Conservation (phyloP, 2,888 invertebrate genomes). For the Linhomoeus sp. region DNA sequence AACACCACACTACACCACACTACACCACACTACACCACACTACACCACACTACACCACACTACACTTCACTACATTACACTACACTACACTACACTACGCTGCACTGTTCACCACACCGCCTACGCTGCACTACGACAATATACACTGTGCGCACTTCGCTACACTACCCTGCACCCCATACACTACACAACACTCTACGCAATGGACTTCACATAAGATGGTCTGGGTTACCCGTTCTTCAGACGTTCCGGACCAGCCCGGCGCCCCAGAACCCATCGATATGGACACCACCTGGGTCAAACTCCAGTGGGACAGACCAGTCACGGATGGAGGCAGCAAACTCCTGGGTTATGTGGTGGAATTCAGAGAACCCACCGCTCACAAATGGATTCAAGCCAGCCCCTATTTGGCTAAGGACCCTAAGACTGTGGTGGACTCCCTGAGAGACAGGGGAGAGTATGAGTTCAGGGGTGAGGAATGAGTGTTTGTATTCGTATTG, state of each 20-base stretch:
- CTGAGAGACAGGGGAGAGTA: conserved; percentile 68
- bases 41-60: no score
- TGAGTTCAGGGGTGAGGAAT: conserved; percentile 45
- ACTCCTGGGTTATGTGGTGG: conserved; percentile 73
- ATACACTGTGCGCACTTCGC: conserved; percentile 46
- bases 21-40: no score
- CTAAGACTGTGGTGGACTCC: conserved; percentile 32
- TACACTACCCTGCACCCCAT: conserved; percentile 69
- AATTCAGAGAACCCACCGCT: conserved; percentile 54
- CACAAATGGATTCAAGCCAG: conserved; percentile 57
- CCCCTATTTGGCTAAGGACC: conserved; percentile 73
- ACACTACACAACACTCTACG: conserved; percentile 68
- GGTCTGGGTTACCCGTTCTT: no score
- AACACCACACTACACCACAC: no score
- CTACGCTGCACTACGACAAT: no score
- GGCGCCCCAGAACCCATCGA: conserved; percentile 69
- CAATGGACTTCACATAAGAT: conserved; percentile 67
- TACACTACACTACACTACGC: no score
- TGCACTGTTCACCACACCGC: no score
- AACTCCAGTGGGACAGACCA: conserved; percentile 77
- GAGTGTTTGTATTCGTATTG: not conserved
- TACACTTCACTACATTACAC: no score
- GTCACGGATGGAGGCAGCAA: conserved; percentile 80
- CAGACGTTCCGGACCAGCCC: conserved; percentile 64
- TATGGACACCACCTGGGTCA: conserved; percentile 61